Evolutionary conservation across 2,888 invertebrate genomes (phyloP).

Genomic region (Cantharis flavilabris): DNA sequence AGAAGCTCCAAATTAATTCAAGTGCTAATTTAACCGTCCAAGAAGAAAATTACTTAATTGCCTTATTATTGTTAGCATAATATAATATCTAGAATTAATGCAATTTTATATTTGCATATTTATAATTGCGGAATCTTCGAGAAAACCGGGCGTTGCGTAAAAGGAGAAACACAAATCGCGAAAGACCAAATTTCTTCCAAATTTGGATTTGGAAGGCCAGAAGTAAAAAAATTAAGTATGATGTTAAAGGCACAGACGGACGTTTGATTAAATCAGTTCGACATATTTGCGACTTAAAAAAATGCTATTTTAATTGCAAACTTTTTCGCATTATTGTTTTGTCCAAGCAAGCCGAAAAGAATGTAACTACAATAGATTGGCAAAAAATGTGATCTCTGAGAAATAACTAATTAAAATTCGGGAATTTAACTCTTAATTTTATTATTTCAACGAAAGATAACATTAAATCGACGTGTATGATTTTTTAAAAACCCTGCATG

Average conservation of each 20-base stretch:
- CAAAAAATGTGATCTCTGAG: constrained; percentile 32
- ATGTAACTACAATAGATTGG: not conserved
- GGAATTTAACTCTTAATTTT: constrained; percentile 37
- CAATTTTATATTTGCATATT: not conserved
- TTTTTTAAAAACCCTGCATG: constrained; percentile 4
- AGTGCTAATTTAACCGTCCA: not conserved
- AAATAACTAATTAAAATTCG: constrained; percentile 41
- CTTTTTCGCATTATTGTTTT: not conserved
- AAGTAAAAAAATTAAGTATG: not conserved
- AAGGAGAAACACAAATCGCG: not conserved
- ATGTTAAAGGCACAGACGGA: not conserved
- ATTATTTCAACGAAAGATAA: constrained; percentile 35
- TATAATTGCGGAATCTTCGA: not conserved
- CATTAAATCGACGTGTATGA: constrained; percentile 20
- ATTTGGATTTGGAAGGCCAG: not conserved
- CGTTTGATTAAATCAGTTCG: not conserved
- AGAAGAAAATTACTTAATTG: not conserved
- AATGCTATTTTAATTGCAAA: not conserved
- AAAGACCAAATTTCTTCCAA: not conserved
- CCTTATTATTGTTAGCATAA: not conserved
- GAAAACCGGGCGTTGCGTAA: not conserved
- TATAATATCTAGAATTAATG: not conserved
- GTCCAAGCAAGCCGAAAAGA: not conserved
- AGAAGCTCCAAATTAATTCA: not conserved
- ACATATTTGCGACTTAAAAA: not conserved